These are phyloP conservation scores for Bombylius major DNA, from an alignment of 2,888 invertebrate genomes.

Conservation along the genomic window DNA sequence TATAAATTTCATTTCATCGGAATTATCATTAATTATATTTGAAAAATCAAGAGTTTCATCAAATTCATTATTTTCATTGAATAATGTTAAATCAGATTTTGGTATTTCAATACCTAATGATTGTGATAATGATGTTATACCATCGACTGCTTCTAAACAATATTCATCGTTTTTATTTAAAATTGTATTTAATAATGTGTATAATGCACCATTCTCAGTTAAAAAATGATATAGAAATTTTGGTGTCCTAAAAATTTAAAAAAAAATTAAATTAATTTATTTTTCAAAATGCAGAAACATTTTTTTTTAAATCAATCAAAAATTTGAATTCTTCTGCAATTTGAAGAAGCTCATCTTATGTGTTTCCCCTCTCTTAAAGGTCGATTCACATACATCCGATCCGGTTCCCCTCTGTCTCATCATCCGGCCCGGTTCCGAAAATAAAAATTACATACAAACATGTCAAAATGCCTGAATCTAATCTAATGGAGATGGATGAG, in stretches of 20 bases:
- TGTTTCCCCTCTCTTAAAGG: no score
- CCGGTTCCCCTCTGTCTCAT: no score
- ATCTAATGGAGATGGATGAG: no score
- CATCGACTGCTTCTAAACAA: conserved; percentile 30
- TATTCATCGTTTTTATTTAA: conserved; percentile 27
- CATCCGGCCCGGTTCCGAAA: no score
- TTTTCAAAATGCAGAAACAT: no score
- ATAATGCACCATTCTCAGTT: conserved; percentile 30
- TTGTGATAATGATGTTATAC: conserved; percentile 29
- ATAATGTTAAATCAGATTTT: conserved; percentile 14
- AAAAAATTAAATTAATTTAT: neutral
- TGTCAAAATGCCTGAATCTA: no score
- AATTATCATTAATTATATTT: conserved; percentile 2
- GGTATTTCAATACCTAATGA: conserved; percentile 27
- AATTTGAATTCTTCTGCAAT: no score
- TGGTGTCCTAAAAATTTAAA: conserved; percentile 17
- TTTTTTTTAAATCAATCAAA: no score
- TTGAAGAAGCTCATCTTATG: no score
- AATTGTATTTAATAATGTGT: conserved; percentile 26
- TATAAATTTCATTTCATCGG: conserved; percentile 12
- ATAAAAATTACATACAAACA: no score
- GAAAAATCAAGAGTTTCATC: conserved; percentile 17
- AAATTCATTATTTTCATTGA: conserved; percentile 17
- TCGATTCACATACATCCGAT: no score
- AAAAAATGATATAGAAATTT: conserved; percentile 30